These are phyloP conservation scores for Dendrophyllia cribrosa DNA, from an alignment of 64 coral and sea anemone genomes.

Conservation along the genomic window DNA sequence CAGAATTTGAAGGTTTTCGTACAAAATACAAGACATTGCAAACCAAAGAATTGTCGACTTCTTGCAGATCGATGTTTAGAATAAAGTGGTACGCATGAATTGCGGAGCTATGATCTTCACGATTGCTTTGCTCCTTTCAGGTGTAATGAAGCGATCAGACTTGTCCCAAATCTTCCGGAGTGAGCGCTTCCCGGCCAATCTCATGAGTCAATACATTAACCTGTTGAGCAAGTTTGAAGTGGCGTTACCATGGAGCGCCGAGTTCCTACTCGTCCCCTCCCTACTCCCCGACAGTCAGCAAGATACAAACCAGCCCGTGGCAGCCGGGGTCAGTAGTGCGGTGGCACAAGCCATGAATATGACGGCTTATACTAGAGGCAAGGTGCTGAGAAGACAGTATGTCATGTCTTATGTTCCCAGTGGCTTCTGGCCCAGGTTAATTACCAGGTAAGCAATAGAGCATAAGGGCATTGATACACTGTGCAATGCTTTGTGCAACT, in stretches of 20 bases:
- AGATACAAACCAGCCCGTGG: conserved; percentile 73
- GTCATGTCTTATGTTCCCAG: conserved; percentile 99
- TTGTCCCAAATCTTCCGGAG: conserved; percentile 97
- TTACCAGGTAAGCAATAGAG: conserved; percentile 78
- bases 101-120: neutral
- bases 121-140: conserved; percentile 30
- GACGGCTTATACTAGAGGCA: conserved; percentile 79
- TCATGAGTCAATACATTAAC: conserved; percentile 94
- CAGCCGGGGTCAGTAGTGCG: conserved; percentile 64
- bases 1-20: too few relatives aligned
- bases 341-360: conserved; percentile 92
- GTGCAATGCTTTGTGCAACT: too few relatives aligned
- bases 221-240: conserved; percentile 98
- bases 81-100: too few relatives aligned
- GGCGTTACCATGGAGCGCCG: conserved; percentile 87
- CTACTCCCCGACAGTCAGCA: conserved; percentile 92
- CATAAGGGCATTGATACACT: too few relatives aligned
- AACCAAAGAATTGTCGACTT: too few relatives aligned
- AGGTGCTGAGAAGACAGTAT: conserved; percentile 88
- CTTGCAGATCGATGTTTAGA: too few relatives aligned
- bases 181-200: conserved; percentile 90
- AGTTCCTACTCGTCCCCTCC: conserved; percentile 93
- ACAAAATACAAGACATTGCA: too few relatives aligned
- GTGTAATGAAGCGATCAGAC: conserved; percentile 95
- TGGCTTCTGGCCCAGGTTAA: conserved; percentile 96